phyloP scores from a whole-genome alignment of 2,888 invertebrate genomes.

The Limnephilus auricula region DNA sequence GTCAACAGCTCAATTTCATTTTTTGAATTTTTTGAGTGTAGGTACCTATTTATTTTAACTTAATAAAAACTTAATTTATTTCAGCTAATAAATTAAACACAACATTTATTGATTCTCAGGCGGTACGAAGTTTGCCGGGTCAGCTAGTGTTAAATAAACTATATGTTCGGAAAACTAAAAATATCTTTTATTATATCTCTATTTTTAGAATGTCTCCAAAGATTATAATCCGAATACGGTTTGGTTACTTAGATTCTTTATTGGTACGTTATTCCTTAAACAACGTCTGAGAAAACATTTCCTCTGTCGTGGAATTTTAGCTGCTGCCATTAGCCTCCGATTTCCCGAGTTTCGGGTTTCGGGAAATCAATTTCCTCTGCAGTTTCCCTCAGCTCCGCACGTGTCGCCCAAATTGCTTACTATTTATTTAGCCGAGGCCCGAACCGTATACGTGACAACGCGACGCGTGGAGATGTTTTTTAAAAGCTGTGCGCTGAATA shows the following conservation, averaged over 20 bases:
- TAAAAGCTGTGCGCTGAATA: not conserved
- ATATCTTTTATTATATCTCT: too few species aligned
- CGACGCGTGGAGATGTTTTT: not conserved
- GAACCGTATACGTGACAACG: constrained; percentile 9
- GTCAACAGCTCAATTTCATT: too few species aligned
- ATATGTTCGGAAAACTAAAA: too few species aligned
- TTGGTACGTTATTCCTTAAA: not conserved
- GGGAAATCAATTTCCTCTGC: not conserved
- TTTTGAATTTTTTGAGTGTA: too few species aligned
- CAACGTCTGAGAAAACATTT: constrained; percentile 13
- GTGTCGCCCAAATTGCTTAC: constrained; percentile 19
- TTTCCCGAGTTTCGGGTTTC: not conserved
- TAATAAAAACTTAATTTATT: too few species aligned
- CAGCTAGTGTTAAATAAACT: too few species aligned
- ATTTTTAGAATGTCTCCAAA: too few species aligned
- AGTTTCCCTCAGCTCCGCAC: constrained; percentile 5
- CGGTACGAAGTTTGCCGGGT: too few species aligned
- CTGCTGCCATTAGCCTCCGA: not conserved
- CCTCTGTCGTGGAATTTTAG: not conserved
- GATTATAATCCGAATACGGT: not conserved
- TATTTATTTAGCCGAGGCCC: not conserved
- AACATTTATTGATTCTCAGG: too few species aligned
- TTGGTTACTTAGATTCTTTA: not conserved
- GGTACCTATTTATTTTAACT: too few species aligned
- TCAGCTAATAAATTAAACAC: too few species aligned